Conservation (phyloP, 2,797 vertebrate species). For the Menidia menidia region DNA sequence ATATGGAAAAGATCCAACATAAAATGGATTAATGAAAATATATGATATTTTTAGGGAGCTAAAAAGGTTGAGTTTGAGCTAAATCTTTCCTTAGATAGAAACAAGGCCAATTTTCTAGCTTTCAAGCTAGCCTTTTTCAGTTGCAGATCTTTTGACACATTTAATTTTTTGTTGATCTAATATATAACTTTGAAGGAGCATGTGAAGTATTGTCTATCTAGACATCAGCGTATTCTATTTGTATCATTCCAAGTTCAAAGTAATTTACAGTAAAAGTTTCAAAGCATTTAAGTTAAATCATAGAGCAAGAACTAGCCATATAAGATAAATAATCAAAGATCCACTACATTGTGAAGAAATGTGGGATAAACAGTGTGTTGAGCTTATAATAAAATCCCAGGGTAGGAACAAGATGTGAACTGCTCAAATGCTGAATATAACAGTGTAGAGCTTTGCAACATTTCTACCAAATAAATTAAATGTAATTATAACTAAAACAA, state of each 20-base stretch:
- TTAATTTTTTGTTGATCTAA: too few relatives aligned
- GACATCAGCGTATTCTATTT: constrained; percentile 4
- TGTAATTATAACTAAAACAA: constrained; percentile 76
- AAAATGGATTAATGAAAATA: not conserved
- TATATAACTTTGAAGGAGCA: too few relatives aligned
- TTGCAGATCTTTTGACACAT: too few relatives aligned
- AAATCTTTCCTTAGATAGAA: not conserved
- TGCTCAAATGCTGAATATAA: constrained; percentile 62
- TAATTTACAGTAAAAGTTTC: constrained; percentile 24
- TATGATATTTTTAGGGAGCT: not conserved
- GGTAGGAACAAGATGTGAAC: constrained; percentile 53
- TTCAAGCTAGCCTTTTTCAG: not conserved
- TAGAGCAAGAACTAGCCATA: constrained; percentile 12
- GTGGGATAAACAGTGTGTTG: constrained; percentile 50
- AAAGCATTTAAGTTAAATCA: constrained; percentile 33
- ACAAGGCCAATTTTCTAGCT: not conserved
- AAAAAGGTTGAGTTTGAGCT: not conserved
- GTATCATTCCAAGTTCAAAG: constrained; percentile 19
- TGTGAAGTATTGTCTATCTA: too few relatives aligned
- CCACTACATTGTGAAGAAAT: constrained; percentile 33
- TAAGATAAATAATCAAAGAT: constrained; percentile 37
- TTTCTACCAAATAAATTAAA: constrained; percentile 59
- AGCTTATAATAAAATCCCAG: constrained; percentile 54
- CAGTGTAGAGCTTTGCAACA: constrained; percentile 53
- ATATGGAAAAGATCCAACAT: not conserved